phyloP scores from a whole-genome alignment of 2,888 invertebrate genomes.

The Polyommatus icarus region DNA sequence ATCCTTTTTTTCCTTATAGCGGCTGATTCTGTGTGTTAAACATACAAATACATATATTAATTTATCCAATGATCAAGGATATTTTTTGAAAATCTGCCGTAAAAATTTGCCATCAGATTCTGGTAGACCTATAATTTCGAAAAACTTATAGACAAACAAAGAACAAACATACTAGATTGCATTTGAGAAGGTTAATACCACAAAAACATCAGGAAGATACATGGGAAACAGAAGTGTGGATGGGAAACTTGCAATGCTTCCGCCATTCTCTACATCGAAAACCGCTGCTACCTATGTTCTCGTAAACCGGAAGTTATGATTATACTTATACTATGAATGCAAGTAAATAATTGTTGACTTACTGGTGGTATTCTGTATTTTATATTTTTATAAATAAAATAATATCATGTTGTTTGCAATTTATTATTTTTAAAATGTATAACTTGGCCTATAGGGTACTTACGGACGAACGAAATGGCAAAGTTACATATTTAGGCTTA shows the following conservation, averaged over 20 bases:
- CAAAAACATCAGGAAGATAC: not conserved
- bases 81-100: too few species aligned
- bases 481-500: not conserved
- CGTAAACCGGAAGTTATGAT: not conserved
- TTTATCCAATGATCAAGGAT: too few species aligned
- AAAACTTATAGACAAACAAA: not conserved
- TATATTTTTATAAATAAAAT: not conserved
- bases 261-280: slow-evolving; percentile 17
- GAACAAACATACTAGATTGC: not conserved
- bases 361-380: not conserved
- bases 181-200: not conserved
- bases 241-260: not conserved
- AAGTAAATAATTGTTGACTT: not conserved
- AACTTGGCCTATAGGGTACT: too few species aligned
- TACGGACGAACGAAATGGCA: too few species aligned
- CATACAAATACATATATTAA: too few species aligned
- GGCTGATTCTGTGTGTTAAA: too few species aligned
- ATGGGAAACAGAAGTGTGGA: not conserved
- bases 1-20: too few species aligned
- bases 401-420: not conserved
- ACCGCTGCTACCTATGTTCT: slow-evolving; percentile 36
- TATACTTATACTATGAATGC: not conserved
- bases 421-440: not conserved
- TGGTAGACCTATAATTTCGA: too few species aligned
- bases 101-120: too few species aligned